A percentile compares a stretch with the other conserved stretches of the same genome.
Conservation (phyloP, 2,888 invertebrate species). For the Diabrotica balteata region DNA sequence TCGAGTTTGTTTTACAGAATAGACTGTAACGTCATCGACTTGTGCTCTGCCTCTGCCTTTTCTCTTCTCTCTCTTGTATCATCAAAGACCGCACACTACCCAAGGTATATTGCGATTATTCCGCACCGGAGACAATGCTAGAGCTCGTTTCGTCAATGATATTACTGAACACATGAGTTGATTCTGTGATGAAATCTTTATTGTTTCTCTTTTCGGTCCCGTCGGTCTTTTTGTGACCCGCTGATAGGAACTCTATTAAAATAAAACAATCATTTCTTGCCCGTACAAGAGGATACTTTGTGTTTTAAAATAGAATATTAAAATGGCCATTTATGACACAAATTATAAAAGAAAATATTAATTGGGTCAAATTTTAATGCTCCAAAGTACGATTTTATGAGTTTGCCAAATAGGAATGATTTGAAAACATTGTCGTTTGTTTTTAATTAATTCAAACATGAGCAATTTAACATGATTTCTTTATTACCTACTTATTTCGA, state of each 20-base stretch:
- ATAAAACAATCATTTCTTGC: neutral
- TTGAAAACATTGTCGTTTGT: too few relatives aligned
- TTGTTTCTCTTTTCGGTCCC: slow-evolving; percentile 16
- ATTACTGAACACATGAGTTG: slow-evolving; percentile 42
- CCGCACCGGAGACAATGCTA: slow-evolving; percentile 47
- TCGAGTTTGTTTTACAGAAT: slow-evolving; percentile 57
- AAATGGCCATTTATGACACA: too few relatives aligned
- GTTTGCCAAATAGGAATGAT: too few relatives aligned
- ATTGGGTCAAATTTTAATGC: too few relatives aligned
- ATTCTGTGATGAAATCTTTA: slow-evolving; percentile 36
- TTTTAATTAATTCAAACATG: too few relatives aligned
- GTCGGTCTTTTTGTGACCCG: neutral
- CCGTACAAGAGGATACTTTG: too few relatives aligned
- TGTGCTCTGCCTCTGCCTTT: slow-evolving; percentile 11
- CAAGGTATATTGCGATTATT: slow-evolving; percentile 51
- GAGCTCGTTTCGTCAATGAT: slow-evolving; percentile 32
- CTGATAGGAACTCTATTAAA: neutral
- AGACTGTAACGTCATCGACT: slow-evolving; percentile 55
- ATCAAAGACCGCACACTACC: slow-evolving; percentile 50
- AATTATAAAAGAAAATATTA: too few relatives aligned
- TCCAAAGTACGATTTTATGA: too few relatives aligned
- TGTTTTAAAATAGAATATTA: too few relatives aligned
- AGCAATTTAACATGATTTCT: too few relatives aligned
- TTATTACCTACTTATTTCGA: too few relatives aligned
- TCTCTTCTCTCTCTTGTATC: slow-evolving; percentile 32